Base-by-base conservation (phyloP, 2,888 invertebrate genomes). In the Lampropteryx suffumata region DNA sequence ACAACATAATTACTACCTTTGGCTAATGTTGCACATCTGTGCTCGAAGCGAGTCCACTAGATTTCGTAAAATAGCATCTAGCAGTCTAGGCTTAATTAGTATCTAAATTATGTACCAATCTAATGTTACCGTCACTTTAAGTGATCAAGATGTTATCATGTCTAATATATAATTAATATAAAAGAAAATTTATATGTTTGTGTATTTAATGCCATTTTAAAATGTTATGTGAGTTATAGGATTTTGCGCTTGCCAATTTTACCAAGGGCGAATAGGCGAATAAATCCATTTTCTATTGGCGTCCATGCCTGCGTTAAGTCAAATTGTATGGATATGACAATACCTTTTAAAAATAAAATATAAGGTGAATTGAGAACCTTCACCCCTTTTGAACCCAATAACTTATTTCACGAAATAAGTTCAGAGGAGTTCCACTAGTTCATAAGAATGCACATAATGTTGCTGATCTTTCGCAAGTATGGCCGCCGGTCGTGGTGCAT, bases 401-500 rank as follows among this genome's bases (percentile, higher is more conserved):
- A 21, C 1, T 8, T 7, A 13, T 11, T 17, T 13, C 17, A 33
- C 64, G n/a, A n/a, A n/a, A n/a, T n/a, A n/a, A n/a, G n/a, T n/a
- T n/a, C n/a, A n/a, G n/a, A n/a, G n/a, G n/a, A n/a, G n/a, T n/a
- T n/a, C n/a, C n/a, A n/a, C n/a, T 17, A 2, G 17, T 17, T 17
- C 63, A 66, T 72, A 66, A 66, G 39, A 55, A 63, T 69, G 62
- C 65, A 68, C 55, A 57, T 61, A 60, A 57, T 55, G 59, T n/a
- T 55, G 50, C 50, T 51, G 47, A 59, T 61, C 61, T 86, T 79
- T 81, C 79, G 76, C 68, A 80, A 83, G 68, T n/a, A n/a, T 33
- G 58, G 62, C 61, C 58, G 62, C 61, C 58, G 63, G 3, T 17
- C 17, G 17, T 17, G 17, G 69, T 79, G 84, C 80, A 84, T 83